These are phyloP conservation scores for Ctena decussata DNA, from an alignment of 2,888 invertebrate genomes.

Conservation along the genomic window DNA sequence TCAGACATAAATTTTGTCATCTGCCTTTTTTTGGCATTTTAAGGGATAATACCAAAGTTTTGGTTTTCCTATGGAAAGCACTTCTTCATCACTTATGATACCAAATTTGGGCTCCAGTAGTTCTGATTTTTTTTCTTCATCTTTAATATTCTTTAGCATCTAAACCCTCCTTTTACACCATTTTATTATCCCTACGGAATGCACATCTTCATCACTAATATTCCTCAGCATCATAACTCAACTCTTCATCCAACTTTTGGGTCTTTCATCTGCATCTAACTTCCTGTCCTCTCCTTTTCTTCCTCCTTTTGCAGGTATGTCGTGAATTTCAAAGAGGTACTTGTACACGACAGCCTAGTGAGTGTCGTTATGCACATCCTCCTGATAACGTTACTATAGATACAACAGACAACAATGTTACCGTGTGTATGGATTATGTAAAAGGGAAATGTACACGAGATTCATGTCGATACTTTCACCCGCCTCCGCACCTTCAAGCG, in stretches of 20 bases:
- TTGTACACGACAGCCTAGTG: slow-evolving; percentile 98
- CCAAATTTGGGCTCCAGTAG: too few relatives aligned
- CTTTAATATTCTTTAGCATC: too few relatives aligned
- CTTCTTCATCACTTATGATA: too few relatives aligned
- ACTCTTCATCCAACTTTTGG: background rate
- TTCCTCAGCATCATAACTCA: too few relatives aligned
- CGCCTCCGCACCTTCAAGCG: slow-evolving; percentile 98
- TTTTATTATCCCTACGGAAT: too few relatives aligned
- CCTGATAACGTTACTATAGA: slow-evolving; percentile 97
- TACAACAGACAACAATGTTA: slow-evolving; percentile 97
- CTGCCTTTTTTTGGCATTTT: too few relatives aligned
- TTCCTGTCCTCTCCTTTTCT: slow-evolving; percentile 34
- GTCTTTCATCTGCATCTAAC: background rate
- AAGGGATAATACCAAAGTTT: too few relatives aligned
- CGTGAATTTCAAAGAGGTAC: slow-evolving; percentile 99
- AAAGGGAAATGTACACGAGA: slow-evolving; percentile 95
- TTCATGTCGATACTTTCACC: slow-evolving; percentile 99
- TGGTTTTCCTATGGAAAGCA: too few relatives aligned
- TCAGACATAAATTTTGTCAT: too few relatives aligned
- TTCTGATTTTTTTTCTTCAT: too few relatives aligned
- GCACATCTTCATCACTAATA: too few relatives aligned
- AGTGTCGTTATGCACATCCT: slow-evolving; percentile 99
- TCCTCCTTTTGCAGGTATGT: slow-evolving; percentile 89
- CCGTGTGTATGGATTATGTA: slow-evolving; percentile 99
- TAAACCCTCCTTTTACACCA: too few relatives aligned